phyloP scores from a whole-genome alignment of 2,113 vertebrate species.

The Pteropus alecto region DNA sequence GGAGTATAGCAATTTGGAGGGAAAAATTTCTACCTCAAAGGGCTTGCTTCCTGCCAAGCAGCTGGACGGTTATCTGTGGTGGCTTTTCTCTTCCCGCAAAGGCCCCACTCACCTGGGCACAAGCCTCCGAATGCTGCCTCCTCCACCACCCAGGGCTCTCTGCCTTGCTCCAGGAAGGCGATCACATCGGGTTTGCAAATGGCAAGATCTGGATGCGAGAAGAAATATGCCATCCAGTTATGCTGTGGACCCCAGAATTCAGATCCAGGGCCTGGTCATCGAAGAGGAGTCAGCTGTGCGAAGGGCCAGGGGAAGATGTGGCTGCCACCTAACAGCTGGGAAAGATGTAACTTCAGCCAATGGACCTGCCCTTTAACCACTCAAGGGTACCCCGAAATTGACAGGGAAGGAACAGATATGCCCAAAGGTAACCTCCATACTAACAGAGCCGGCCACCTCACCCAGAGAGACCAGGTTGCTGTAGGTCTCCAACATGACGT shows the following conservation, averaged over 20 bases:
- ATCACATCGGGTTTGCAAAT: slow-evolving; percentile 56
- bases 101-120: background rate
- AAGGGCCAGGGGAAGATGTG: background rate
- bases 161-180: slow-evolving; percentile 53
- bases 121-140: fast-evolving
- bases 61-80: fast-evolving
- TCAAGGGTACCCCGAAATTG: fast-evolving
- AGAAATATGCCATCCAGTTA: fast-evolving
- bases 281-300: background rate
- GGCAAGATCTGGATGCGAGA: background rate
- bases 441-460: background rate
- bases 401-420: background rate
- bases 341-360: background rate
- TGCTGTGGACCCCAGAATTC: background rate
- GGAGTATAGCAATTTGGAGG: background rate
- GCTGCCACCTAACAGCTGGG: no score
- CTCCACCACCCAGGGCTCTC: slow-evolving; percentile 23
- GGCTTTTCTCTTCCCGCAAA: background rate
- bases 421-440: background rate
- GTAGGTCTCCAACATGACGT: slow-evolving; percentile 57
- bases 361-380: background rate
- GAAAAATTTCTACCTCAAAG: background rate
- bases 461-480: slow-evolving; percentile 47
- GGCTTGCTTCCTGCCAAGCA: fast-evolving
- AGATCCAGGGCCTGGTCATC: background rate